Conservation (phyloP, 2,888 invertebrate genomes). For the Microplitis manilae region DNA sequence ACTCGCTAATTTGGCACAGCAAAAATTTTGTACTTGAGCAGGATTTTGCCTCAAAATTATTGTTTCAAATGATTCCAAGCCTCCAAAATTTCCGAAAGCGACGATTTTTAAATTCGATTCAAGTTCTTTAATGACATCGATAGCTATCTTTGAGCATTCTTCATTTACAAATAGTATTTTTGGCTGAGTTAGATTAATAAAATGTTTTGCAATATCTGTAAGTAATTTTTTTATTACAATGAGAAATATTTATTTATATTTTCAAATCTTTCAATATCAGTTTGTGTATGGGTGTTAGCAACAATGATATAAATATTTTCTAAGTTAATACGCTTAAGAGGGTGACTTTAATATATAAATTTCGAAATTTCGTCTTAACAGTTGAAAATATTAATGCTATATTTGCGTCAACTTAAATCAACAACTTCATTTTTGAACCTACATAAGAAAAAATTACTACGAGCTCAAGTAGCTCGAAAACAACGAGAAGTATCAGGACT, state of each 20-base stretch:
- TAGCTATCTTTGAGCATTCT: slow-evolving; percentile 23
- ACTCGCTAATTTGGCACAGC: slow-evolving; percentile 43
- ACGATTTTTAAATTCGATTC: slow-evolving; percentile 45
- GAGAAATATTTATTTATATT: neutral
- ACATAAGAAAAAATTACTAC: too few relatives aligned
- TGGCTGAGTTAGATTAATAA: slow-evolving; percentile 54
- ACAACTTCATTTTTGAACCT: too few relatives aligned
- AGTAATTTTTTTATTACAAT: slow-evolving; percentile 1
- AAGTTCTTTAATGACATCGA: slow-evolving; percentile 40
- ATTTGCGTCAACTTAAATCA: too few relatives aligned
- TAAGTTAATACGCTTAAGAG: too few relatives aligned
- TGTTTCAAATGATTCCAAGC: slow-evolving; percentile 42
- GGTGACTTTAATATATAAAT: too few relatives aligned
- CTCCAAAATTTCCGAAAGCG: slow-evolving; percentile 42
- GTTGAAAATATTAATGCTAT: too few relatives aligned
- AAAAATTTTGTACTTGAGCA: slow-evolving; percentile 42
- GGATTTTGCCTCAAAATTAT: slow-evolving; percentile 40
- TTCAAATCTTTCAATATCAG: too few relatives aligned
- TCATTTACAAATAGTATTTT: slow-evolving; percentile 59
- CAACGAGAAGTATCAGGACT: too few relatives aligned
- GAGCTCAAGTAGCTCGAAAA: too few relatives aligned
- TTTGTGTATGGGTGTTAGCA: too few relatives aligned
- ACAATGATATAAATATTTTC: too few relatives aligned
- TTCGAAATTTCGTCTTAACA: too few relatives aligned
- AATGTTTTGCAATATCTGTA: slow-evolving; percentile 54